phyloP scores from a whole-genome alignment of 2,888 invertebrate species.

The Neria commutata region DNA sequence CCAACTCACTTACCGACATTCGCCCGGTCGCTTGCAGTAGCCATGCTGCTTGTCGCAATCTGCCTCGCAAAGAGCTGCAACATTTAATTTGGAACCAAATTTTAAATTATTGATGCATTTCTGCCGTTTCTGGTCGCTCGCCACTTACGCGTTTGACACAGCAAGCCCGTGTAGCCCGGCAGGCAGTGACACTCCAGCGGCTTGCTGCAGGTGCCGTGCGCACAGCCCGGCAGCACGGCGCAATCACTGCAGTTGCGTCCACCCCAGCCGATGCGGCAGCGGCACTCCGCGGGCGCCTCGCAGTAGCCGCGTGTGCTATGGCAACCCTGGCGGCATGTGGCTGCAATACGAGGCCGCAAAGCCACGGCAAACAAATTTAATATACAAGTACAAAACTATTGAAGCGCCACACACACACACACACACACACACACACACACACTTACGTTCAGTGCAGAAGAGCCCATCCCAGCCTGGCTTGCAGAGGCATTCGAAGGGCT shows the following conservation, averaged over 20 bases:
- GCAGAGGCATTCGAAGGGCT: constrained; percentile 86
- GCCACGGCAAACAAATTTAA: no score
- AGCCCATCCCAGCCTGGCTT: constrained; percentile 86
- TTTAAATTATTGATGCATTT: constrained; percentile 5
- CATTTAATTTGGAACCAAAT: constrained; percentile 1
- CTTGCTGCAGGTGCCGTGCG: constrained; percentile 86
- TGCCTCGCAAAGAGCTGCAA: constrained; percentile 80
- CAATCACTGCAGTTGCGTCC: constrained; percentile 86
- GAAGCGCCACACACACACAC: no score
- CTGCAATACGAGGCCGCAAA: no score
- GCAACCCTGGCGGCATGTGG: constrained; percentile 85
- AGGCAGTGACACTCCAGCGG: constrained; percentile 90
- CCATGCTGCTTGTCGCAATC: constrained; percentile 86
- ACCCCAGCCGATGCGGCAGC: constrained; percentile 90
- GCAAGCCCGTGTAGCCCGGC: constrained; percentile 88
- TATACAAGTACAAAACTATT: no score
- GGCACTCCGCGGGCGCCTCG: constrained; percentile 83
- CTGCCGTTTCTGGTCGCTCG: constrained; percentile 16
- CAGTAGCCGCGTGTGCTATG: constrained; percentile 86
- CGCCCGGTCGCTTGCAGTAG: constrained; percentile 79
- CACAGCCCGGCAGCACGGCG: constrained; percentile 87
- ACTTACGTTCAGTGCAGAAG: constrained; percentile 85
- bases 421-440: constrained; percentile 8
- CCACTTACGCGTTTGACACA: constrained; percentile 84
- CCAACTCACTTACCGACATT: constrained; percentile 71